phyloP scores from a whole-genome alignment of 2,888 invertebrate species.

The Tryphoninae sp. region DNA sequence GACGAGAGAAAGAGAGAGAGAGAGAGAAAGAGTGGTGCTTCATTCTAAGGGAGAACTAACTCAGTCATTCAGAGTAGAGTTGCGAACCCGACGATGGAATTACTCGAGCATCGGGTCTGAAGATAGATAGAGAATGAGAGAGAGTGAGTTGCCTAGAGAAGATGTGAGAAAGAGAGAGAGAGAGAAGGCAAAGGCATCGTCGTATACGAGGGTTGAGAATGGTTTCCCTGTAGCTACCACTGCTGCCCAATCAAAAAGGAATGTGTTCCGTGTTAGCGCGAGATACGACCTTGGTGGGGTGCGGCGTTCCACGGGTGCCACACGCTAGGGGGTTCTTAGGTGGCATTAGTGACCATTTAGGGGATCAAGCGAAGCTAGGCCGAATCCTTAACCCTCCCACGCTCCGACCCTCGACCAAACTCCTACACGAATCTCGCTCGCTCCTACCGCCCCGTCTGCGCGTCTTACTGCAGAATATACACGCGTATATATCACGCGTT shows the following conservation, averaged over 20 bases:
- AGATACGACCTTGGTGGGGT: slow-evolving; percentile 73
- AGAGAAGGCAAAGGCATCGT: slow-evolving; percentile 51
- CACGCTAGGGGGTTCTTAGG: slow-evolving; percentile 74
- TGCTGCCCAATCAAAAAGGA: slow-evolving; percentile 76
- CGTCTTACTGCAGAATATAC: slow-evolving; percentile 64
- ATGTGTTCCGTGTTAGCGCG: slow-evolving; percentile 76
- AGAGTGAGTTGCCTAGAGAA: background rate
- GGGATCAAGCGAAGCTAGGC: slow-evolving; percentile 74
- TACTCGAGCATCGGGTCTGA: slow-evolving; percentile 55
- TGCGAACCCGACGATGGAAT: slow-evolving; percentile 55
- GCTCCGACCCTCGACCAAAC: background rate
- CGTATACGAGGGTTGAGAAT: slow-evolving; percentile 54
- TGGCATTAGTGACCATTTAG: slow-evolving; percentile 78
- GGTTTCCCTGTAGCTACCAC: slow-evolving; percentile 67
- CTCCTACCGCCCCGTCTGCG: slow-evolving; percentile 45
- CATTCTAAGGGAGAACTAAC: slow-evolving; percentile 52
- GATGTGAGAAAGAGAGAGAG: slow-evolving; percentile 31
- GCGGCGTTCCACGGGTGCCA: slow-evolving; percentile 75
- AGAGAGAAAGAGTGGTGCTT: slow-evolving; percentile 9
- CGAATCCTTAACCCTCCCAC: slow-evolving; percentile 58
- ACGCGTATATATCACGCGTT: slow-evolving; percentile 1
- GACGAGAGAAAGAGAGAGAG: slow-evolving; percentile 41
- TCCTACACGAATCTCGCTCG: slow-evolving; percentile 43
- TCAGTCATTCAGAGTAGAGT: slow-evolving; percentile 60
- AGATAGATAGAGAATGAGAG: slow-evolving; percentile 14